phyloP scores from a whole-genome alignment of 2,888 invertebrate species.

The Thereva unica region DNA sequence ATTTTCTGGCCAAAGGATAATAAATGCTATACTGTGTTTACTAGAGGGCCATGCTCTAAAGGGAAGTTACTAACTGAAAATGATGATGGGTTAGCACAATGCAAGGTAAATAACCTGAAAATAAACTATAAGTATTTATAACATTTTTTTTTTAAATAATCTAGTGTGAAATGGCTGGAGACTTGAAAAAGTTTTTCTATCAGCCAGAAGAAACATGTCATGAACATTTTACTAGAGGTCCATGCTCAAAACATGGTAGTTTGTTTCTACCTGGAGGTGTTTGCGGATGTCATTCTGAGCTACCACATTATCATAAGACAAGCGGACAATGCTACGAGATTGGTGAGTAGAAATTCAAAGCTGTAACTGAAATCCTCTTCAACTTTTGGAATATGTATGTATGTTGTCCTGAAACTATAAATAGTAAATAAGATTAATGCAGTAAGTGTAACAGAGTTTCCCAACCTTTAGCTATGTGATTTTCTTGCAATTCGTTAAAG shows the following conservation, averaged over 20 bases:
- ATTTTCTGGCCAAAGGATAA: constrained; percentile 78
- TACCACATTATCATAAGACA: constrained; percentile 75
- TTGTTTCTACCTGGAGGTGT: constrained; percentile 73
- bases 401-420: not conserved
- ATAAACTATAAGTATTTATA: not conserved
- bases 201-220: constrained; percentile 70
- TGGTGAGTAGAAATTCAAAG: constrained; percentile 58
- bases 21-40: constrained; percentile 72
- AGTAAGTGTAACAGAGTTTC: too few species aligned
- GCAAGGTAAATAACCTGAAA: constrained; percentile 60
- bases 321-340: constrained; percentile 75
- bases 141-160: constrained; percentile 37
- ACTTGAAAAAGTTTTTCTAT: constrained; percentile 64
- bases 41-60: constrained; percentile 75
- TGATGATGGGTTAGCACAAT: constrained; percentile 67
- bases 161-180: constrained; percentile 63
- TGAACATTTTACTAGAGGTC: constrained; percentile 79
- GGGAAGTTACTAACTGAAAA: constrained; percentile 70
- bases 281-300: constrained; percentile 72
- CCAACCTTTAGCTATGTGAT: too few species aligned
- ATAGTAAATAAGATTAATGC: not conserved
- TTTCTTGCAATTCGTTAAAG: too few species aligned
- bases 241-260: constrained; percentile 75
- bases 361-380: not conserved
- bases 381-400: not conserved